phyloP scores from a whole-genome alignment of 1,140 invertebrate species.

The Ceratosolen solmsi region DNA sequence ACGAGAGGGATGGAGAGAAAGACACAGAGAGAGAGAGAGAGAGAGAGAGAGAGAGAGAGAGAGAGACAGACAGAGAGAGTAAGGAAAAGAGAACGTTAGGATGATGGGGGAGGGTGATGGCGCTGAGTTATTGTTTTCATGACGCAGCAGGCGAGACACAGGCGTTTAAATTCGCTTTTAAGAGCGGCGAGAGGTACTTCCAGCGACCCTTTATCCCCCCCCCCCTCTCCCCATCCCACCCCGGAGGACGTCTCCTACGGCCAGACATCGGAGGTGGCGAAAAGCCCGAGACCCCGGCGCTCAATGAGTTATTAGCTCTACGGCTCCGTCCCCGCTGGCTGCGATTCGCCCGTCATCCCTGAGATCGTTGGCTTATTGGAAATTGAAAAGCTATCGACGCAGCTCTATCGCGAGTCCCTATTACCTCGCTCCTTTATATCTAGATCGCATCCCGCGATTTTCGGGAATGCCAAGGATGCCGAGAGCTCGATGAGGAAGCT shows the following conservation, averaged over 20 bases:
- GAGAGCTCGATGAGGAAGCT: neutral
- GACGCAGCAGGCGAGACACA: conserved; percentile 48
- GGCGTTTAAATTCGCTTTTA: conserved; percentile 54
- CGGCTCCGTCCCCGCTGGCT: neutral
- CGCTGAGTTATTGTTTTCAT: conserved; percentile 55
- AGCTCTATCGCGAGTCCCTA: too few species aligned
- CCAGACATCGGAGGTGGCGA: conserved; percentile 58
- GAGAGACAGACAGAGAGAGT: neutral
- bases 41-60: too few species aligned
- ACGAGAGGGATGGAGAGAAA: neutral
- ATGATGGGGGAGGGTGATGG: neutral
- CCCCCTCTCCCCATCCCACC: neutral
- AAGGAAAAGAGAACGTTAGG: neutral
- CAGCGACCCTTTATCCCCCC: conserved; percentile 24
- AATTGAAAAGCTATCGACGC: too few species aligned
- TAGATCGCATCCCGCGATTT: too few species aligned
- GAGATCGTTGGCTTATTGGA: too few species aligned
- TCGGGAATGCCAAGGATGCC: too few species aligned
- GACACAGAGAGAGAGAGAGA: neutral
- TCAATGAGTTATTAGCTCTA: conserved; percentile 62
- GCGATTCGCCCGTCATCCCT: neutral
- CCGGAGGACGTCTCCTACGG: neutral
- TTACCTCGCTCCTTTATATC: too few species aligned
- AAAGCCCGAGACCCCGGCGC: conserved; percentile 62
- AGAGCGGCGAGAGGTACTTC: neutral